Evolutionary conservation across 1,140 invertebrate species (phyloP).

Genomic region (Hylaeus anthracinus): DNA sequence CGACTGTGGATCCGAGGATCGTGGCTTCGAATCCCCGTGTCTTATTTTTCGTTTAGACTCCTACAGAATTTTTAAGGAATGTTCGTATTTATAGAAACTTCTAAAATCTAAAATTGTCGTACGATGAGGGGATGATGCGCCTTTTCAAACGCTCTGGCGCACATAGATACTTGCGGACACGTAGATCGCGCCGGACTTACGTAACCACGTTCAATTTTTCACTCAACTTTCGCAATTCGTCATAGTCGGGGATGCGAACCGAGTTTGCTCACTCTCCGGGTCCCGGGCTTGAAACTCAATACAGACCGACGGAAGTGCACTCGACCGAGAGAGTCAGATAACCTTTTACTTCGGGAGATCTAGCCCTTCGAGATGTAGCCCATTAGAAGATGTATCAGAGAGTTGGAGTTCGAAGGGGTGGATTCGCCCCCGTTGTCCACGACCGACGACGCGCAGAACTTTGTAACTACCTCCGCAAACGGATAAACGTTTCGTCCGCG

Average conservation of each 20-base stretch:
- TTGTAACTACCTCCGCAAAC: neutral
- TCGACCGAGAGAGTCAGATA: conserved; percentile 72
- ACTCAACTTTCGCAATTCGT: conserved; percentile 70
- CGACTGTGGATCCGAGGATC: too few species aligned
- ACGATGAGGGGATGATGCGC: conserved; percentile 2
- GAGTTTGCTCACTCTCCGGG: conserved; percentile 7
- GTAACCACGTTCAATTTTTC: conserved; percentile 65
- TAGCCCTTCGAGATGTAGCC: conserved; percentile 47
- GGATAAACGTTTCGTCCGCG: neutral
- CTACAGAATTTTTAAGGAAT: too few species aligned
- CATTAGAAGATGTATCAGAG: conserved; percentile 46
- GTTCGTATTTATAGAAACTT: too few species aligned
- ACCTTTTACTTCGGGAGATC: conserved; percentile 67
- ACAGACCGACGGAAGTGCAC: conserved; percentile 62
- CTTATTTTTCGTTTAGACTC: too few species aligned
- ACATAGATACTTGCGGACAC: neutral
- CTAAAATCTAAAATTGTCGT: neutral
- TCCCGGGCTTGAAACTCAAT: conserved; percentile 46
- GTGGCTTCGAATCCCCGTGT: too few species aligned
- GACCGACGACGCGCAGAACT: neutral
- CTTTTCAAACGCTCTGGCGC: conserved; percentile 6
- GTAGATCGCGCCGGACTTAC: conserved; percentile 35
- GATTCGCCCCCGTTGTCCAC: neutral
- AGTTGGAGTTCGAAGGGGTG: neutral
- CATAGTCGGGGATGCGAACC: conserved; percentile 49